Evolutionary conservation across 2,888 invertebrate species (phyloP), one percentile per base, ranked within the genome.

Genomic region (Drosophila demipolita): DNA sequence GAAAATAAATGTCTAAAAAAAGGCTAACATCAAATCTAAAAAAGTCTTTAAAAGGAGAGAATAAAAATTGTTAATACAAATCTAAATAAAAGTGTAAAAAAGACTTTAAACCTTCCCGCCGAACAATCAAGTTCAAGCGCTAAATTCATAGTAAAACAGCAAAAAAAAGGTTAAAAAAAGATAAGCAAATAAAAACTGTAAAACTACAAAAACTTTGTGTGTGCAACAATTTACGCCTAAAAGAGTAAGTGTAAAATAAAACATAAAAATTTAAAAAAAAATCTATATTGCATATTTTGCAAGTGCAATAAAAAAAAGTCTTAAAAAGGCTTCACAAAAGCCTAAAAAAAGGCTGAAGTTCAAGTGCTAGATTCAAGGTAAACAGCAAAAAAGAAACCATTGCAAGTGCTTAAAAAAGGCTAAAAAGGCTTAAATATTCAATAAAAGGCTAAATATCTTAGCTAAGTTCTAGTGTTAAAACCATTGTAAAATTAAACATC

Each of bases 261-360:
- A 45, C 8, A 23, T 45, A 15, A 23, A 8, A 8, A 45, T 29
- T 29, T 5, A 45, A n/a, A 7, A 7, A 17, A n/a, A 40, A 7
- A 7, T 20, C 23, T 45, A 45, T 45, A 15, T 45, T 45, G 45
- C 45, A 45, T 8, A 15, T 23, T 23, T 23, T 45, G 45, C 45
- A 45, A 15, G 20, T 45, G 45, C 45, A 45, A 23, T 45, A 45
- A 45, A 45, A 45, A 45, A 42, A 45, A 45, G 7, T 12, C 45
- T 8, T 29, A 29, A 29, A 29, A 29, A 29, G 6, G 29, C 6
- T 29, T 6, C 29, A 29, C 29, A 29, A 26, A 36, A 15, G 45
- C 23, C 20, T n/a, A 23, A 23, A 23, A 45, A 45, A 45, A 23
- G 7, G 23, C 23, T 45, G 8, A 8, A 4, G 15, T 23, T 45